Conservation (phyloP, 1,140 invertebrate genomes). For the Caenorhabditis brenneri region DNA sequence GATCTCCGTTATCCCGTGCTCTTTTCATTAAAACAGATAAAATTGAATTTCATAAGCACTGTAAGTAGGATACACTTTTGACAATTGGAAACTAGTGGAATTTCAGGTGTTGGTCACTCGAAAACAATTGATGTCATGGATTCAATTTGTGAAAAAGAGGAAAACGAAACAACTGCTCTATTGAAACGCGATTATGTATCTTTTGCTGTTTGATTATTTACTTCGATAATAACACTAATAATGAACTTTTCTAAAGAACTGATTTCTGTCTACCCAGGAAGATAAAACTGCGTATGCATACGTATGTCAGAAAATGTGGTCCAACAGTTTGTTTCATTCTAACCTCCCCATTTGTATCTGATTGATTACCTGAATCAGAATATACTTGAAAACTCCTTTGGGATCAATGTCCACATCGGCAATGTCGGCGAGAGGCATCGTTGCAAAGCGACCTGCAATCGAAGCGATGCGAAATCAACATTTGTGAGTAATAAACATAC, state of each 20-base stretch:
- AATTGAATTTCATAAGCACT: conserved; percentile 68
- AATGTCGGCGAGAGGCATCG: conserved; percentile 72
- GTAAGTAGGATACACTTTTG: conserved; percentile 53
- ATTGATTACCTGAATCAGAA: conserved; percentile 79
- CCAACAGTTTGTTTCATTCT: too few relatives aligned
- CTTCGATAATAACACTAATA: background rate
- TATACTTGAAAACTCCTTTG: conserved; percentile 84
- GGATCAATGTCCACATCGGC: conserved; percentile 83
- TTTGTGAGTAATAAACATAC: background rate
- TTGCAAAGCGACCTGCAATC: conserved; percentile 7
- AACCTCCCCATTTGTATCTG: too few relatives aligned
- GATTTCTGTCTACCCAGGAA: too few relatives aligned
- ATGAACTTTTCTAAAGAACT: too few relatives aligned
- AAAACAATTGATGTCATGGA: conserved; percentile 70
- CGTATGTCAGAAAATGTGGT: too few relatives aligned
- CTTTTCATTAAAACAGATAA: conserved; percentile 70
- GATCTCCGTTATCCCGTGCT: conserved; percentile 67
- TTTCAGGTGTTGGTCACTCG: conserved; percentile 68
- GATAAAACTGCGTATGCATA: too few relatives aligned
- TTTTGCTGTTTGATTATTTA: conserved; percentile 17
- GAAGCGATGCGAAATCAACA: background rate
- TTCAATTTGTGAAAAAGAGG: conserved; percentile 62
- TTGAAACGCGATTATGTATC: conserved; percentile 62
- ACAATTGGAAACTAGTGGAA: background rate
- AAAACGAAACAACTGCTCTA: conserved; percentile 61